phyloP scores from a whole-genome alignment of 1,140 invertebrate species.

The Alviniconcha marisindica region DNA sequence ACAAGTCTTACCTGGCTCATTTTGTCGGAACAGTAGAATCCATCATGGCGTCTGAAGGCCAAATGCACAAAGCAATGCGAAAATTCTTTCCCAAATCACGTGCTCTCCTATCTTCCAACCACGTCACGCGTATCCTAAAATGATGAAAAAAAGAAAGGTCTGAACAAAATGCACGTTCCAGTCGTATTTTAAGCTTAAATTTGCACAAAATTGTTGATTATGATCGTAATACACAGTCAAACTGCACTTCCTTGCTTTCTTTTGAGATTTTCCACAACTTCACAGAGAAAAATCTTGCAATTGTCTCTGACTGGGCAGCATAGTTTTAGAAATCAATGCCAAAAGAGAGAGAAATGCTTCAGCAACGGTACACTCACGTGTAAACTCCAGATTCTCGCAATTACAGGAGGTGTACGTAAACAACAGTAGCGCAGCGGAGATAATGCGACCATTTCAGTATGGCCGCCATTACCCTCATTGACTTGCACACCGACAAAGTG shows the following conservation, averaged over 20 bases:
- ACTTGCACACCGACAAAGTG: conserved; percentile 30
- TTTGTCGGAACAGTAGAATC: conserved; percentile 35
- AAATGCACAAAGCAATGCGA: conserved; percentile 47
- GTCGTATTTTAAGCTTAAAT: neutral
- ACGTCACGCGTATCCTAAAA: conserved; percentile 50
- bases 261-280: conserved; percentile 3
- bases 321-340: neutral
- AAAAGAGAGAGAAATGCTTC: neutral
- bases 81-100: conserved; percentile 58
- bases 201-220: conserved; percentile 1
- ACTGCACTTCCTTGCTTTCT: conserved; percentile 19
- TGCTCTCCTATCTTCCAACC: conserved; percentile 50
- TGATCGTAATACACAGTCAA: neutral
- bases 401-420: neutral
- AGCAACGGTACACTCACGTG: conserved; percentile 4
- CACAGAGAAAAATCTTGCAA: neutral
- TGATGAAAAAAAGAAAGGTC: conserved; percentile 31
- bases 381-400: neutral
- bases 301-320: neutral
- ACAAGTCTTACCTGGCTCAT: conserved; percentile 53
- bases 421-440: conserved; percentile 3
- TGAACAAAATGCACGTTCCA: conserved; percentile 25
- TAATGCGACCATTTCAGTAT: conserved; percentile 22
- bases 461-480: conserved; percentile 40
- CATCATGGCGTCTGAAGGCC: conserved; percentile 49